phyloP scores from a whole-genome alignment of 2,888 invertebrate genomes.

The Ptychoptera contaminata region DNA sequence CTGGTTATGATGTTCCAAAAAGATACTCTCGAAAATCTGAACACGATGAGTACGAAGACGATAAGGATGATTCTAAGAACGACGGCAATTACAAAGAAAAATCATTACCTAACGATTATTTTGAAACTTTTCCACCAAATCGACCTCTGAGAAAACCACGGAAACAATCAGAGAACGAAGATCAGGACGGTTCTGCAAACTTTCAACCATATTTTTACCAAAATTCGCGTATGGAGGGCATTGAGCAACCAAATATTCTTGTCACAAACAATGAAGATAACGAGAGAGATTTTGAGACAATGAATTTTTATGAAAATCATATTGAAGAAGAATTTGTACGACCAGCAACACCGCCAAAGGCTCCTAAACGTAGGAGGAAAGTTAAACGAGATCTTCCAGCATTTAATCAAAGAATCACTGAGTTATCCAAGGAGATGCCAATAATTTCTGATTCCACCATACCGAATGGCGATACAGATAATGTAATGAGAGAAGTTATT shows the following conservation, averaged over 20 bases:
- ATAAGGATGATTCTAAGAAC: conserved; percentile 9
- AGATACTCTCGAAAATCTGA: no score
- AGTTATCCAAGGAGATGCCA: no score
- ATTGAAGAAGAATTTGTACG: conserved; percentile 3
- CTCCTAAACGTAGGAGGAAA: conserved; percentile 28
- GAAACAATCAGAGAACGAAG: conserved; percentile 26
- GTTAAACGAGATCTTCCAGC: conserved; percentile 23
- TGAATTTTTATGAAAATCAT: conserved; percentile 14
- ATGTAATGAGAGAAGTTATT: conserved; percentile 18
- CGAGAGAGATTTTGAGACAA: conserved; percentile 10
- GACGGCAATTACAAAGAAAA: conserved; percentile 6
- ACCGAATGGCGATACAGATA: conserved; percentile 17
- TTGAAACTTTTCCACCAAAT: conserved; percentile 27
- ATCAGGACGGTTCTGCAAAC: conserved; percentile 11
- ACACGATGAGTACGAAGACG: conserved; percentile 15
- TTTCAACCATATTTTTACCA: conserved; percentile 17
- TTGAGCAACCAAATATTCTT: conserved; percentile 37
- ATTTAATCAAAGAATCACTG: neutral
- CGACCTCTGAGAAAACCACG: conserved; percentile 36
- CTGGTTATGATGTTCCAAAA: no score
- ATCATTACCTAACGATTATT: conserved; percentile 19
- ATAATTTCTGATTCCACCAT: no score
- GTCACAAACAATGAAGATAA: conserved; percentile 13
- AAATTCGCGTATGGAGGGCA: conserved; percentile 34
- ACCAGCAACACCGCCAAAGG: conserved; percentile 20